Conservation (phyloP, 2,888 invertebrate genomes). For the Crepidodera aurea region DNA sequence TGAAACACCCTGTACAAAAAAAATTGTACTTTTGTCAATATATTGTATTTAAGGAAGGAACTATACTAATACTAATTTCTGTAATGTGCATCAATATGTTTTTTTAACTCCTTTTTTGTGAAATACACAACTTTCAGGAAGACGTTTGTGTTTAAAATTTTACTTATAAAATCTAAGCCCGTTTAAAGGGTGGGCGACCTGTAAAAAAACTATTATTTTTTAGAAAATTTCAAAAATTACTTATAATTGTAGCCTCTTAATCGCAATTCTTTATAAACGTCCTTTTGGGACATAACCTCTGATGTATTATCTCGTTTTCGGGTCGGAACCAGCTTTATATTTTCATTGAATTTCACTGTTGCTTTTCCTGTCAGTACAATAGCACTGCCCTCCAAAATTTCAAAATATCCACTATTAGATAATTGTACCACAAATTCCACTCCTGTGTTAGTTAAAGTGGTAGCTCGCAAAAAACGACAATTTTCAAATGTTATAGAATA, state of each 20-base stretch:
- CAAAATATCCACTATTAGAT: conserved; percentile 49
- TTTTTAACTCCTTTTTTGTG: too few relatives aligned
- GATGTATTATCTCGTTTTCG: neutral
- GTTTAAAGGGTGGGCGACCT: too few relatives aligned
- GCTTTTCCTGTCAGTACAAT: conserved; percentile 40
- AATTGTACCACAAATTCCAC: neutral
- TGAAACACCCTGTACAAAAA: too few relatives aligned
- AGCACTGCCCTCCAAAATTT: conserved; percentile 45
- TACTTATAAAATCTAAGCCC: too few relatives aligned
- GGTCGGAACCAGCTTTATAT: neutral
- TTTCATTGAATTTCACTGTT: neutral
- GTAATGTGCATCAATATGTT: too few relatives aligned
- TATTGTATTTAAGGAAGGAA: too few relatives aligned
- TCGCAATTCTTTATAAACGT: conserved; percentile 73
- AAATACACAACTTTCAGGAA: too few relatives aligned
- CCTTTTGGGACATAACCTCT: conserved; percentile 63
- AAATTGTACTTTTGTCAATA: too few relatives aligned
- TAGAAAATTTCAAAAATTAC: conserved; percentile 38
- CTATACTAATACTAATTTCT: too few relatives aligned
- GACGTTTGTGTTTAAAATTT: too few relatives aligned
- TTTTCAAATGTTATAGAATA: conserved; percentile 64
- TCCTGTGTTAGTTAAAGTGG: conserved; percentile 61
- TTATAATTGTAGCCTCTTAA: conserved; percentile 71
- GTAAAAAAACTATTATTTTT: neutral
- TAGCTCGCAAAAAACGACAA: conserved; percentile 66